Conservation (phyloP, 2,888 invertebrate species). For the Caenorhabditis sp. region DNA sequence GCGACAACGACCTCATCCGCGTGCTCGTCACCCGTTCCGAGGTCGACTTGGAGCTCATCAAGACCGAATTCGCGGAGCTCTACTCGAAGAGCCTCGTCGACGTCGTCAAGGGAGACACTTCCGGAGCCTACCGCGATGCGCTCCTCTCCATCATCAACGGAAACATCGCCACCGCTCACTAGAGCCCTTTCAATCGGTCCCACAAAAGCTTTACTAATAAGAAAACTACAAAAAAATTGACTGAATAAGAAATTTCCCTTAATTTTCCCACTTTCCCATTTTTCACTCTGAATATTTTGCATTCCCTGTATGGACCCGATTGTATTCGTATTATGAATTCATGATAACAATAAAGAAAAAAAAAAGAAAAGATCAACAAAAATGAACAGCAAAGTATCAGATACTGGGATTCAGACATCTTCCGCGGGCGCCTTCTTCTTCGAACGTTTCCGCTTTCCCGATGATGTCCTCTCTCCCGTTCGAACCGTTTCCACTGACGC, state of each 20-base stretch:
- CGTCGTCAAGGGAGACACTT: constrained; percentile 65
- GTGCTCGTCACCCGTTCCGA: constrained; percentile 76
- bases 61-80: constrained; percentile 84
- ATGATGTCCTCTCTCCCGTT: constrained; percentile 54
- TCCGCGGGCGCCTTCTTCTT: constrained; percentile 40
- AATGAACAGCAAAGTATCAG: neutral
- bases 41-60: constrained; percentile 88
- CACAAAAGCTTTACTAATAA: constrained; percentile 12
- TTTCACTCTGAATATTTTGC: neutral
- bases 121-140: constrained; percentile 76
- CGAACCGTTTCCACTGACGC: constrained; percentile 14
- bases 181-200: neutral
- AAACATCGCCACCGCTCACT: constrained; percentile 58
- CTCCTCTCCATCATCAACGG: constrained; percentile 76
- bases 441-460: constrained; percentile 58
- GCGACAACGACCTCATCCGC: constrained; percentile 74
- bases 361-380: constrained; percentile 11
- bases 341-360: neutral
- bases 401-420: neutral
- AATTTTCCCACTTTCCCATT: neutral
- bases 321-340: neutral
- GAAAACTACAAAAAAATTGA: neutral
- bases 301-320: neutral
- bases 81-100: constrained; percentile 71
- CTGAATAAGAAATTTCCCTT: constrained; percentile 3